Evolutionary conservation across 1,140 invertebrate species (phyloP).

Genomic region (Heliconius congener): DNA sequence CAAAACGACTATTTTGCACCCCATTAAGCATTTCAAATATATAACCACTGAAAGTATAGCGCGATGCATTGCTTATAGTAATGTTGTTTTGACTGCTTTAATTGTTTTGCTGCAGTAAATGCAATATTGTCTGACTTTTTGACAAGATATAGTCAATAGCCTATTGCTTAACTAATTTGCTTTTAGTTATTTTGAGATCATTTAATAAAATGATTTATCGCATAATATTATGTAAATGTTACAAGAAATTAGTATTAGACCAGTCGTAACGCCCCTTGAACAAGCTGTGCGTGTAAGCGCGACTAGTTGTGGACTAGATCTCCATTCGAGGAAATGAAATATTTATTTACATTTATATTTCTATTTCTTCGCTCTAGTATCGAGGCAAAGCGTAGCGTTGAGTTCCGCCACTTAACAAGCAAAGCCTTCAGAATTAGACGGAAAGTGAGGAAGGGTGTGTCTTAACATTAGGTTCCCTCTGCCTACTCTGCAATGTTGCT

Average conservation of each 20-base stretch:
- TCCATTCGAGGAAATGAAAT: background rate
- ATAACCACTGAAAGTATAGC: constrained; percentile 13
- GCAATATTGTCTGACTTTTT: no score
- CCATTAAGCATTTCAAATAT: constrained; percentile 26
- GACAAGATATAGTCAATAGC: no score
- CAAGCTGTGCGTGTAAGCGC: no score
- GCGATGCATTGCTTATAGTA: background rate
- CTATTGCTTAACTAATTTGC: no score
- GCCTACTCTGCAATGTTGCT: background rate
- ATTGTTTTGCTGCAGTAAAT: no score
- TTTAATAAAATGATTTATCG: no score
- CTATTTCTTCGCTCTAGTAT: background rate
- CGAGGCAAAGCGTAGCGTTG: background rate
- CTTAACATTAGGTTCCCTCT: background rate
- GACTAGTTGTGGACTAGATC: background rate
- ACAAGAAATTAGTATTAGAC: no score
- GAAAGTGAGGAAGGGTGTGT: background rate
- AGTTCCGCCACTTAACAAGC: no score
- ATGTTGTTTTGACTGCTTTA: background rate
- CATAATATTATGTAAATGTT: no score
- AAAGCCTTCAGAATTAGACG: no score
- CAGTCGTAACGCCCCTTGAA: no score
- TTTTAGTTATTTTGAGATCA: no score
- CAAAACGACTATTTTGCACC: constrained; percentile 33
- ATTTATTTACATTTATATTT: background rate